phyloP scores from a whole-genome alignment of 2,113 vertebrate species.

The Ammodramus savannarum region DNA sequence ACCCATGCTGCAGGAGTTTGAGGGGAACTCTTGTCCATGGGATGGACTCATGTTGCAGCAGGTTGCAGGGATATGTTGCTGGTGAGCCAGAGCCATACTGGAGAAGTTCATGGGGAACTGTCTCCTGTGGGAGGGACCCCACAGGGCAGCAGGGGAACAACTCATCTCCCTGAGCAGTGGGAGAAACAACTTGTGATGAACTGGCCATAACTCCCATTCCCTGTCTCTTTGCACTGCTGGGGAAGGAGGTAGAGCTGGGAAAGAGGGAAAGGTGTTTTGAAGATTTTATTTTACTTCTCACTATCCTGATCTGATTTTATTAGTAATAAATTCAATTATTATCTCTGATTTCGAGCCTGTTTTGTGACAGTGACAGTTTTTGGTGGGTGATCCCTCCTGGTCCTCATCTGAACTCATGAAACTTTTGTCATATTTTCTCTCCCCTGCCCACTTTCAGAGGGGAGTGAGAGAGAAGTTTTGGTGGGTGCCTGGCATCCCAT shows the following conservation, averaged over 20 bases:
- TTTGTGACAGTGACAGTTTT: background rate
- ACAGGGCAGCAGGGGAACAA: background rate
- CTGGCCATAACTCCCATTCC: background rate
- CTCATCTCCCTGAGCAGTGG: background rate
- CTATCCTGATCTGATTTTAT: background rate
- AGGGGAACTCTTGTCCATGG: background rate
- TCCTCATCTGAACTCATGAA: background rate
- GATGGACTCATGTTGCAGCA: background rate
- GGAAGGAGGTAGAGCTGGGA: background rate
- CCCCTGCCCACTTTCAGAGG: background rate
- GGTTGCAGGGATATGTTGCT: fast-evolving
- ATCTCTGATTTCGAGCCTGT: background rate
- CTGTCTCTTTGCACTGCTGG: background rate
- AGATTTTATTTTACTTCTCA: background rate
- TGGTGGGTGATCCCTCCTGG: background rate
- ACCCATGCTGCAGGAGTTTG: background rate
- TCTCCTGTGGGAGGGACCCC: background rate
- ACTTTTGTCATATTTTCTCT: background rate
- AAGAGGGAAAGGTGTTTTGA: background rate
- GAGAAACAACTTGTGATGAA: background rate
- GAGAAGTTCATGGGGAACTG: background rate
- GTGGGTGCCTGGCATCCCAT: too few relatives aligned
- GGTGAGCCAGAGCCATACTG: background rate
- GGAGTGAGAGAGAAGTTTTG: background rate
- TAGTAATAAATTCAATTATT: background rate